Percentiles rank a stretch among this genome's conserved stretches.
phyloP scores from a whole-genome alignment of 2,888 invertebrate species.

The Heliconius erato region DNA sequence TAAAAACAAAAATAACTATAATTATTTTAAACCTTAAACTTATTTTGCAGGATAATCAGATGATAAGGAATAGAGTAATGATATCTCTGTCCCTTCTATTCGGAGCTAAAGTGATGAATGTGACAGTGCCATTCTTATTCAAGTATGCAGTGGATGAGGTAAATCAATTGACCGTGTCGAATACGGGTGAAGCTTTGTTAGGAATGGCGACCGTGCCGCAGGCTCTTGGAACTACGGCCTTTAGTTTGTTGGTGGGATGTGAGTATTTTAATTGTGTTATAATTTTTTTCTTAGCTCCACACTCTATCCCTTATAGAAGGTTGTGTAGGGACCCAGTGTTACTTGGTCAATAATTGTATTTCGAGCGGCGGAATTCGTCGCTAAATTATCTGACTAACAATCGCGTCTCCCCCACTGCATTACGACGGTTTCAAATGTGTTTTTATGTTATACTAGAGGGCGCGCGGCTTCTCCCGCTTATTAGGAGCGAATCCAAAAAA shows the following conservation, averaged over 20 bases:
- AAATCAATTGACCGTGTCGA: conserved; percentile 85
- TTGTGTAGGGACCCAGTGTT: too few relatives aligned
- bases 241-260: conserved; percentile 95
- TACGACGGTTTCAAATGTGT: too few relatives aligned
- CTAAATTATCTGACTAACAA: too few relatives aligned
- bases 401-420: too few relatives aligned
- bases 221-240: conserved; percentile 91
- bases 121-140: conserved; percentile 97
- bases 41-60: conserved; percentile 88
- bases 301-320: too few relatives aligned
- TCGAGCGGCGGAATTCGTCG: too few relatives aligned
- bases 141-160: conserved; percentile 96
- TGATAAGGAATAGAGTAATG: conserved; percentile 92
- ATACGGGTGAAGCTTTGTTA: conserved; percentile 84
- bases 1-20: too few relatives aligned
- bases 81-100: conserved; percentile 92
- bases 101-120: conserved; percentile 95
- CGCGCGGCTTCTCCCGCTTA: too few relatives aligned
- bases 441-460: too few relatives aligned
- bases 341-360: too few relatives aligned
- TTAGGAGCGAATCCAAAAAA: too few relatives aligned
- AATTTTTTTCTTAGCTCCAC: too few relatives aligned
- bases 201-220: conserved; percentile 92
- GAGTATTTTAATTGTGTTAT: conserved; percentile 73
- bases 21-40: background rate